These are phyloP conservation scores for Scaptomyza reducta DNA, from an alignment of 2,888 invertebrate genomes.

Conservation along the genomic window DNA sequence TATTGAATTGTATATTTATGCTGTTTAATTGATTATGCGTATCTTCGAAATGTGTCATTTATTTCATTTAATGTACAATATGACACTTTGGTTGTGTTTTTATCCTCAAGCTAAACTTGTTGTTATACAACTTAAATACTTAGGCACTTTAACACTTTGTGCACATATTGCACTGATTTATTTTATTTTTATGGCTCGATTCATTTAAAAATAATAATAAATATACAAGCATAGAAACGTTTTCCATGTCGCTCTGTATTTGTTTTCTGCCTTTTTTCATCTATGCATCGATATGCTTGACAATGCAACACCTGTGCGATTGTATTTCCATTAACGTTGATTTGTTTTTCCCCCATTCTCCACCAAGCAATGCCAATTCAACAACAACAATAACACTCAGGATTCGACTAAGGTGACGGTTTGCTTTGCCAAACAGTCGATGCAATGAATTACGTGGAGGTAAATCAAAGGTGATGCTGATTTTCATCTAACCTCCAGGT, in stretches of 20 bases:
- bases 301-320: conserved; percentile 62
- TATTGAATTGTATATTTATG: not conserved
- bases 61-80: not conserved
- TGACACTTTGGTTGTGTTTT: not conserved
- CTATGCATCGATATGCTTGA: conserved; percentile 46
- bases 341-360: conserved; percentile 62
- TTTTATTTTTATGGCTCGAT: not conserved
- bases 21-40: not conserved
- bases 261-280: conserved; percentile 43
- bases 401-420: conserved; percentile 41
- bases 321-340: conserved; percentile 71
- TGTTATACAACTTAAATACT: not conserved
- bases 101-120: not conserved
- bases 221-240: not conserved
- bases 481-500: conserved; percentile 13
- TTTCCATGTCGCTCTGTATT: conserved; percentile 19
- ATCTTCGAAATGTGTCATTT: not conserved
- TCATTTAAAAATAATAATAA: not conserved
- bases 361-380: conserved; percentile 10
- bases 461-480: conserved; percentile 53
- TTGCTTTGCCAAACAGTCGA: conserved; percentile 33
- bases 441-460: conserved; percentile 45
- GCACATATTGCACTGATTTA: not conserved
- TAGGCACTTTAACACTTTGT: not conserved
- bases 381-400: conserved; percentile 14